Evolutionary conservation across 2,797 vertebrate species (phyloP), one percentile per base, ranked within the genome.

Genomic region (Karalla daura): DNA sequence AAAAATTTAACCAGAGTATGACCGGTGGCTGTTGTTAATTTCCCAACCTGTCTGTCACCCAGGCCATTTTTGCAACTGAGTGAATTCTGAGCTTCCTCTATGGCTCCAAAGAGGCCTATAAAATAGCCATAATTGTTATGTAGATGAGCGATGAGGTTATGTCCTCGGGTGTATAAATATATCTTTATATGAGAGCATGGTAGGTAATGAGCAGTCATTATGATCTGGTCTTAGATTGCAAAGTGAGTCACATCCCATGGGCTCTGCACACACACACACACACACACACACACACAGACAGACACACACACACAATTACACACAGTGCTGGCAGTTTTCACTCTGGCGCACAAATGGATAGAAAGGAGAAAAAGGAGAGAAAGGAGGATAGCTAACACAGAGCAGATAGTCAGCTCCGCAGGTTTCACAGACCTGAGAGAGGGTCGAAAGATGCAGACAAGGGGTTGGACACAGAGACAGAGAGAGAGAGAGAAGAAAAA

Each of bases 181-280:
- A 86, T 87, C 89, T 89, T 91, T 91, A 87, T 91, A 87, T 83
- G 80, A 78, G 78, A 70, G 80, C 76, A 86, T 80, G 77, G 61
- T 66, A 82, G 84, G 76, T 82, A 91, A 91, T 90, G 83, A 86
- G 78, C 69, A 66, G 81, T 88, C 87, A 92, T 91, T 90, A 90
- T 71, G 83, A 81, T 89, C 81, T 77, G 81, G 75, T 80, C 81
- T 86, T 77, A 79, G 62, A 76, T 76, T 76, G 80, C 65, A 73
- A 68, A 85, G 62, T 85, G 81, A 87, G 84, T 87, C 80, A 84
- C 75, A 52, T 84, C 77, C 74, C 56, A 65, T 74, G 11, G 74
- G 71, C 63, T 76, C 44, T 30, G 5, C 10, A 50, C 24, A 63
- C 44, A 77, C 63, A 78, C 61, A 60, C 56, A 61, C 49, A 52